Evolutionary conservation across 2,113 vertebrate species (phyloP), one percentile per base, ranked within the genome.

Genomic region (Oplegnathus fasciatus): DNA sequence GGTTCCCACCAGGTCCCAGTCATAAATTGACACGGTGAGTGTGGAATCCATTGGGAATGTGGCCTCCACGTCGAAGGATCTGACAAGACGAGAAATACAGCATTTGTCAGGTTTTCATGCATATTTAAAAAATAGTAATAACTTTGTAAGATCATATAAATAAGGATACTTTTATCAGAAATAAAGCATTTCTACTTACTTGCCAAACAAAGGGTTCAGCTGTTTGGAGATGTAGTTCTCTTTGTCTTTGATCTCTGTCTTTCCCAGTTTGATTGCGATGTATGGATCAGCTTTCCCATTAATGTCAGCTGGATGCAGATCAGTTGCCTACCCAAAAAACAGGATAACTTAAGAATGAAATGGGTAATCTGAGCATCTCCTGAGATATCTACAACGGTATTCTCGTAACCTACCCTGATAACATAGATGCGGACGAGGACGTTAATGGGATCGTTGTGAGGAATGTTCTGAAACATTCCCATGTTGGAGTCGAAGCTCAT

Each of bases 181-280:
- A 34, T 26, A n/a, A 18, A 74, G 1, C 0, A 0, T 28, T 20
- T 74, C 24, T 32, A 94, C 98, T 96, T 95, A 99, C 98, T 99
- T 99, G 82, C 98, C 98, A 77, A 99, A 99, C 82, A 99, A 89
- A 0, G 98, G 98, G 91, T 99, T 99, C 65, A 99, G 94, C 92
- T 99, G 98, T 91, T 99, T 99, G 65, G 98, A 99, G 91, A 99
- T 98, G 93, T 99, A 99, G 90, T 99, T 99, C 92, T 99, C 98
- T 90, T 99, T 99, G 95, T 99, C 98, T 28, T 97, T 98, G 89
- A 99, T 96, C 85, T 99, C 98, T 0, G 97, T 96, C 94, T 98
- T 99, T 26, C 98, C 98, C 34, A 99, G 95, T 88, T 94, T 97
- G 92, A 99, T 98, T 86, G 95, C 96, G 0, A 99, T 96, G 34